These are phyloP conservation scores for Heterotis niloticus DNA, from an alignment of 2,113 vertebrate species.

Conservation along the genomic window DNA sequence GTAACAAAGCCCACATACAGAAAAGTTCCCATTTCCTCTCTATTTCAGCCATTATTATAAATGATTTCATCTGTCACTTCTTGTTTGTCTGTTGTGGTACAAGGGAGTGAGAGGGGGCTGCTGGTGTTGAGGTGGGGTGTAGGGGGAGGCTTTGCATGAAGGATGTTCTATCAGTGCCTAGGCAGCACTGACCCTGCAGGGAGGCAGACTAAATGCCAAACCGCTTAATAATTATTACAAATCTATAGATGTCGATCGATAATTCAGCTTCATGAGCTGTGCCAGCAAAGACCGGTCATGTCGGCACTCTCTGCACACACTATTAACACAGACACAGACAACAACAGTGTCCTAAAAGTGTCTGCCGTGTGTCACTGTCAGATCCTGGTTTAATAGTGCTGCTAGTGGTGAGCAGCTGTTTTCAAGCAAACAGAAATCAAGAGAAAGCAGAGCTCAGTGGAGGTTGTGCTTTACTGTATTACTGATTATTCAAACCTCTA, in stretches of 20 bases:
- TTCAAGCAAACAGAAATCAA: too few relatives aligned
- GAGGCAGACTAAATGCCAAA: background rate
- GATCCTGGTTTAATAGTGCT: background rate
- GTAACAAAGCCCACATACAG: too few relatives aligned
- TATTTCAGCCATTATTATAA: too few relatives aligned
- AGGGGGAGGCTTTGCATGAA: background rate
- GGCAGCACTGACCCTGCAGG: background rate
- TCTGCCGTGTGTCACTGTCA: background rate
- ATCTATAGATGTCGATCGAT: background rate
- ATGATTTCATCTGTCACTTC: too few relatives aligned
- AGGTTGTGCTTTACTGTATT: too few relatives aligned
- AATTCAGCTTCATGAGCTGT: constrained; percentile 2
- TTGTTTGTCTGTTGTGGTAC: too few relatives aligned
- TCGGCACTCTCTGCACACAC: background rate
- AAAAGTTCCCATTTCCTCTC: too few relatives aligned
- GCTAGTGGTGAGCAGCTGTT: background rate
- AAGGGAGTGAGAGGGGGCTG: background rate
- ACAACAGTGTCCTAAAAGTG: background rate
- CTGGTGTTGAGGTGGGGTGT: too few relatives aligned
- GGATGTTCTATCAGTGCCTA: background rate
- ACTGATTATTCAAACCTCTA: too few relatives aligned
- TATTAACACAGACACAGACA: background rate
- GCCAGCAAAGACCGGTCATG: background rate
- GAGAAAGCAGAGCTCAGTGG: too few relatives aligned
- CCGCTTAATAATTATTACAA: constrained; percentile 23